Conservation (phyloP, 1,140 invertebrate species). For the Paralvinella palmiformis region DNA sequence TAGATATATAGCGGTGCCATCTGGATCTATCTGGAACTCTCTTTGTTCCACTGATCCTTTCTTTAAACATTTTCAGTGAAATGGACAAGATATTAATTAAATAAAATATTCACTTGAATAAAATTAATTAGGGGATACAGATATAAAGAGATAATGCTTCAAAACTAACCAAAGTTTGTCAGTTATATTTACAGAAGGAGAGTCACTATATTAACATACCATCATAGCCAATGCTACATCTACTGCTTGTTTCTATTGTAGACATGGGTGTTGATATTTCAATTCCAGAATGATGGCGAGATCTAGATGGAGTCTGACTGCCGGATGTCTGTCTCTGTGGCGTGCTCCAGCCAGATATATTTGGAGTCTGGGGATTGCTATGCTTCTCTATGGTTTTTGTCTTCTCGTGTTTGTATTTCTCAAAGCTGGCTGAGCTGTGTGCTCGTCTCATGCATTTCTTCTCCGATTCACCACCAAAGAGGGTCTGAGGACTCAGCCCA, state of each 20-base stretch:
- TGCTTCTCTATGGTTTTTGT: not conserved
- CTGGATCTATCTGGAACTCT: too few species aligned
- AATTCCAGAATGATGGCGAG: conserved; percentile 11
- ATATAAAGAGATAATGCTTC: too few species aligned
- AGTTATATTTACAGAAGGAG: too few species aligned
- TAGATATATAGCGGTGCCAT: too few species aligned
- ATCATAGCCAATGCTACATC: conserved; percentile 4
- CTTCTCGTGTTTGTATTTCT: conserved; percentile 11
- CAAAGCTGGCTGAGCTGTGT: conserved; percentile 20
- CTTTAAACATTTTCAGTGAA: too few species aligned
- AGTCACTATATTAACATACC: too few species aligned
- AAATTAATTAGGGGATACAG: too few species aligned
- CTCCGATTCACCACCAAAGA: not conserved
- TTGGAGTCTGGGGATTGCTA: too few species aligned
- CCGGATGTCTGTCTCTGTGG: not conserved
- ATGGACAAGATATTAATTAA: too few species aligned
- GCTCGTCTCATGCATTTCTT: conserved; percentile 13
- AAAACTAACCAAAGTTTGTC: too few species aligned
- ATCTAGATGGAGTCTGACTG: not conserved
- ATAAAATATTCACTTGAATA: too few species aligned
- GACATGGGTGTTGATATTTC: conserved; percentile 12
- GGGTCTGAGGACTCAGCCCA: not conserved
- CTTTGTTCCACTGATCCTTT: too few species aligned
- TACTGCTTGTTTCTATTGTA: conserved; percentile 15
- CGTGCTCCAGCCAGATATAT: not conserved